Evolutionary conservation across 2,888 invertebrate species (phyloP).

Genomic region (Oscheius myriophilus): DNA sequence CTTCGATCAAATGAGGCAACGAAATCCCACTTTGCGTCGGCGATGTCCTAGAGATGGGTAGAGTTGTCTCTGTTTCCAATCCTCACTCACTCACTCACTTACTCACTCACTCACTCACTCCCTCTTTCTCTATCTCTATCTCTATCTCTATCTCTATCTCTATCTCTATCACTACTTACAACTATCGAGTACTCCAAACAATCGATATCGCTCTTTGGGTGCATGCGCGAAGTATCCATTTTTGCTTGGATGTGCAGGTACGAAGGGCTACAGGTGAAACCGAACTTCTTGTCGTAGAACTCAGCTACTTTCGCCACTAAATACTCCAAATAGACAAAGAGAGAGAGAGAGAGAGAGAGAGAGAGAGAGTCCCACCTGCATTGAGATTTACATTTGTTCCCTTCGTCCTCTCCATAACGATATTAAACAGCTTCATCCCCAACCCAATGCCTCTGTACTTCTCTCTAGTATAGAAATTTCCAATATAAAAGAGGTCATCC

Average conservation of each 20-base stretch:
- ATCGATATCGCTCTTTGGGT: background rate
- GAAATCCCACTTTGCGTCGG: background rate
- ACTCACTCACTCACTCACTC: background rate
- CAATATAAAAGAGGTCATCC: background rate
- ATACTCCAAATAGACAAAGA: no score
- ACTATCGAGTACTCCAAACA: background rate
- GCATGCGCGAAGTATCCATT: background rate
- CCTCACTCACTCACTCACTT: background rate
- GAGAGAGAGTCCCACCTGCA: background rate
- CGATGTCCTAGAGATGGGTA: background rate
- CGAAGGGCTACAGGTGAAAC: background rate
- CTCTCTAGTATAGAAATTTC: background rate
- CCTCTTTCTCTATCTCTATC: background rate
- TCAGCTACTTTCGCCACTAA: background rate
- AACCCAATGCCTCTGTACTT: background rate
- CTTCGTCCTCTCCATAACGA: slow-evolving; percentile 3
- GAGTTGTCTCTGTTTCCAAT: background rate
- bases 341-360: no score
- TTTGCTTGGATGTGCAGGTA: background rate
- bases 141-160: background rate
- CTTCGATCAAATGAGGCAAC: background rate
- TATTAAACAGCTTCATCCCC: background rate
- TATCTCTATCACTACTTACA: background rate
- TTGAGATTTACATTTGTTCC: background rate
- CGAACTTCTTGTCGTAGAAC: slow-evolving; percentile 1